Percentiles rank a stretch among this genome's conserved stretches.
These are phyloP conservation scores for Nudaria mundana DNA, from an alignment of 2,888 invertebrate species.

Conservation along the genomic window DNA sequence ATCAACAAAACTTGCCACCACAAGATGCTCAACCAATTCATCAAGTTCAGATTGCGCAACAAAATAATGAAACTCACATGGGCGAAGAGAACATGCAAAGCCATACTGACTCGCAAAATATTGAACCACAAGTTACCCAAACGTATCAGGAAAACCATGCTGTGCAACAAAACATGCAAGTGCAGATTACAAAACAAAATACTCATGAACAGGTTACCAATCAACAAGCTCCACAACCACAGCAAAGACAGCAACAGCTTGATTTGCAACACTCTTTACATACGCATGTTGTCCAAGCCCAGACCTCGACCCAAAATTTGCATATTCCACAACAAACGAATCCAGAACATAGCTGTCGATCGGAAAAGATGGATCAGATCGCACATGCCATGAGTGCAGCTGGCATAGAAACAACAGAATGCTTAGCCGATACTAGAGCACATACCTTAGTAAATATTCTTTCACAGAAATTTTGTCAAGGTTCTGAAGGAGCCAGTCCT, in stretches of 20 bases:
- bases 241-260: background rate
- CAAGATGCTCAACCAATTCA: slow-evolving; percentile 9
- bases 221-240: background rate
- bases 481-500: slow-evolving; percentile 26
- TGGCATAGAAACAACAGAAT: slow-evolving; percentile 60
- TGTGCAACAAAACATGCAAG: slow-evolving; percentile 9
- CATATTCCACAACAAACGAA: slow-evolving; percentile 8
- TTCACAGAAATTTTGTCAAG: slow-evolving; percentile 73
- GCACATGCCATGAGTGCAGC: slow-evolving; percentile 74
- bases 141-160: background rate
- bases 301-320: background rate
- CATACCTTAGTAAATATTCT: slow-evolving; percentile 76
- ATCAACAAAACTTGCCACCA: slow-evolving; percentile 6
- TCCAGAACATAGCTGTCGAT: slow-evolving; percentile 41
- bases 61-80: background rate
- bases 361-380: slow-evolving; percentile 66
- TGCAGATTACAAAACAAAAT: slow-evolving; percentile 2
- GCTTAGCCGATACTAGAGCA: slow-evolving; percentile 41
- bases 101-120: slow-evolving; percentile 7
- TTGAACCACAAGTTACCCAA: slow-evolving; percentile 1
- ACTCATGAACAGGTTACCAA: slow-evolving; percentile 6
- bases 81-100: slow-evolving; percentile 7
- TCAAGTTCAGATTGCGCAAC: slow-evolving; percentile 1
- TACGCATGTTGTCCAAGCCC: slow-evolving; percentile 4
- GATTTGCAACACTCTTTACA: background rate